Evolutionary conservation across 2,797 vertebrate genomes (phyloP).

Genomic region (Malacoraja senta): DNA sequence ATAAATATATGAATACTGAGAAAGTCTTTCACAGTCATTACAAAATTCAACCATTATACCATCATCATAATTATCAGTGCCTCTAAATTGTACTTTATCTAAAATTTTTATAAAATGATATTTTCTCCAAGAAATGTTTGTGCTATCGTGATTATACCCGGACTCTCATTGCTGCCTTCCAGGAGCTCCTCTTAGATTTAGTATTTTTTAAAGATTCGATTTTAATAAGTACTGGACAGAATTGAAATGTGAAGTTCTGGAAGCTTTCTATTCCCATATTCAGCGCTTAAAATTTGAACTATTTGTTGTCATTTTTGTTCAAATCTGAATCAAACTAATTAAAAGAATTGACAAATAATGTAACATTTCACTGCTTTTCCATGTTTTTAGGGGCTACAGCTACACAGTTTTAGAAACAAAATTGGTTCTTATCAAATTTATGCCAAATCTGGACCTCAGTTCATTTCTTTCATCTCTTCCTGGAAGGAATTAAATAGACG

Average conservation of each 20-base stretch:
- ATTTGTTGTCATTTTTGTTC: background rate
- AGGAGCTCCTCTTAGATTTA: background rate
- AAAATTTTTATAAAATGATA: slow-evolving; percentile 34
- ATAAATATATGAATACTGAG: slow-evolving; percentile 37
- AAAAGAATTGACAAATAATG: background rate
- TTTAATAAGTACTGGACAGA: background rate
- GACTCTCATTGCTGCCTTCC: background rate
- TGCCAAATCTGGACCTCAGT: background rate
- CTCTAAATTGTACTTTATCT: slow-evolving; percentile 38
- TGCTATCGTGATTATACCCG: slow-evolving; percentile 5
- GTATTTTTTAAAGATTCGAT: background rate
- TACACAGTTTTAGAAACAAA: background rate
- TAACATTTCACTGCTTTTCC: background rate
- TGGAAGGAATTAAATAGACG: background rate
- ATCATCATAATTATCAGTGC: slow-evolving; percentile 33
- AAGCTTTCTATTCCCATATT: background rate
- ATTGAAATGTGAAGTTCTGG: background rate
- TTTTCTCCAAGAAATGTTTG: slow-evolving; percentile 25
- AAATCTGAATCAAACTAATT: background rate
- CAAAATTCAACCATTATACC: slow-evolving; percentile 17
- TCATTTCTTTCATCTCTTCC: background rate
- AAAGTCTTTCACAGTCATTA: slow-evolving; percentile 33
- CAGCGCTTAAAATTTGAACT: background rate
- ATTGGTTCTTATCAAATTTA: background rate
- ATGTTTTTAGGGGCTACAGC: background rate